These are phyloP conservation scores for Seriola rivoliana DNA, from an alignment of 2,113 vertebrate species.

Conservation along the genomic window DNA sequence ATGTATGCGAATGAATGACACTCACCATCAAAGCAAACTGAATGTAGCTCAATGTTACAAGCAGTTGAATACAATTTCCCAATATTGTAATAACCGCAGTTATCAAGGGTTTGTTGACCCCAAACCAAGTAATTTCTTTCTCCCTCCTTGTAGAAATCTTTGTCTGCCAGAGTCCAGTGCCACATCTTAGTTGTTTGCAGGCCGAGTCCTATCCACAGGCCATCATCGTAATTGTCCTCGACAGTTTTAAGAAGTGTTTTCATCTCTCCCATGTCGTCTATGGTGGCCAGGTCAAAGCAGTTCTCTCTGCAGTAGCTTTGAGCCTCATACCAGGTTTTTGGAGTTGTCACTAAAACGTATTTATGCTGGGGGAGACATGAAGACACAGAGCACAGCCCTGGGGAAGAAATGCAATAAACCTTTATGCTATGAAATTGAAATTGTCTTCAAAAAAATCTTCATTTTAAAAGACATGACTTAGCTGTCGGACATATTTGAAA, in stretches of 20 bases:
- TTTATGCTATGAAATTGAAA: too few species aligned
- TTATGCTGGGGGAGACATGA: neutral
- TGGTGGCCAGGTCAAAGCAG: constrained; percentile 20
- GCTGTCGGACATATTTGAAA: too few species aligned
- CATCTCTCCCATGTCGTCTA: constrained; percentile 32
- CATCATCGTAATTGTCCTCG: neutral
- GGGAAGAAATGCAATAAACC: neutral
- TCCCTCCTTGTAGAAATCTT: constrained; percentile 38
- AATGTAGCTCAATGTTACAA: accelerated
- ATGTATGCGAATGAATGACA: neutral
- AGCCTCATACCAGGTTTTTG: constrained; percentile 17
- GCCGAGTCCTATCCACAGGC: constrained; percentile 24
- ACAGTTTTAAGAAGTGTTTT: accelerated
- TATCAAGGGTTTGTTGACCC: accelerated
- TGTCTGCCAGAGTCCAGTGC: constrained; percentile 51
- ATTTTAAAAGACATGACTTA: too few species aligned
- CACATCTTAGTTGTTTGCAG: accelerated
- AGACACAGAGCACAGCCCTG: constrained; percentile 26
- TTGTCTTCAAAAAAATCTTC: too few species aligned
- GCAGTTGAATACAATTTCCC: accelerated
- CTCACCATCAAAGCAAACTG: constrained; percentile 58
- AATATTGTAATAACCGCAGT: neutral
- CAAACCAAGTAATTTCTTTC: constrained; percentile 9
- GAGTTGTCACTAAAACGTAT: accelerated
- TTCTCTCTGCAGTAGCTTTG: constrained; percentile 38